phyloP scores from a whole-genome alignment of 1,140 invertebrate genomes.

The Eriosoma lanigerum region DNA sequence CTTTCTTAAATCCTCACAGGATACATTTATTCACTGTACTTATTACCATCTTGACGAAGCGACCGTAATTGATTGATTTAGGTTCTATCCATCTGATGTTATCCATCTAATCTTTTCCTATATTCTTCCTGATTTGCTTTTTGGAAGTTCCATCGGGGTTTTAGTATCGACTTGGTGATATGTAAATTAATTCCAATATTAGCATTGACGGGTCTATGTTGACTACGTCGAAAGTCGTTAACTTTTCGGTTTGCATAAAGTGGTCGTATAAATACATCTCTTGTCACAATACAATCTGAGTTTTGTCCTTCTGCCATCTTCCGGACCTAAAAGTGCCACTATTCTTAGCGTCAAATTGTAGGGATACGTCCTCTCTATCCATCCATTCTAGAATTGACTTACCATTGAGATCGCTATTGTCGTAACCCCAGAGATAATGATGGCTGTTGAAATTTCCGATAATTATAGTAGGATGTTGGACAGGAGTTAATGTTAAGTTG shows the following conservation, averaged over 20 bases:
- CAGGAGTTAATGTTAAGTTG: neutral
- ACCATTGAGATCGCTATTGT: constrained; percentile 3
- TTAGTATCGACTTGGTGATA: no score
- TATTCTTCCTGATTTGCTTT: no score
- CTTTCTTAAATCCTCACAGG: no score
- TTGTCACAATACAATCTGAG: constrained; percentile 16
- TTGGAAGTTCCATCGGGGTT: no score
- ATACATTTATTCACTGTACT: no score
- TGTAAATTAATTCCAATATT: no score
- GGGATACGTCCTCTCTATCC: constrained; percentile 2
- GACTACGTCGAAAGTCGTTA: no score
- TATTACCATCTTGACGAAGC: no score
- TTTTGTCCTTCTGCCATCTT: neutral
- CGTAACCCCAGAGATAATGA: neutral
- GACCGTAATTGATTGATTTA: no score
- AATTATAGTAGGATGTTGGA: constrained; percentile 8
- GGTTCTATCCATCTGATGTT: no score
- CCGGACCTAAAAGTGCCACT: neutral
- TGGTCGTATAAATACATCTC: neutral
- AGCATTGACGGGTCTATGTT: no score
- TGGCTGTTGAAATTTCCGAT: neutral
- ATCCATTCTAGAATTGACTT: neutral
- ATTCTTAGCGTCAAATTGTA: neutral
- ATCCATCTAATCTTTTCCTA: no score
- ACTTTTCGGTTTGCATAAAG: neutral